Conservation (phyloP, 2,888 invertebrate species). For the Oligia latruncula region DNA sequence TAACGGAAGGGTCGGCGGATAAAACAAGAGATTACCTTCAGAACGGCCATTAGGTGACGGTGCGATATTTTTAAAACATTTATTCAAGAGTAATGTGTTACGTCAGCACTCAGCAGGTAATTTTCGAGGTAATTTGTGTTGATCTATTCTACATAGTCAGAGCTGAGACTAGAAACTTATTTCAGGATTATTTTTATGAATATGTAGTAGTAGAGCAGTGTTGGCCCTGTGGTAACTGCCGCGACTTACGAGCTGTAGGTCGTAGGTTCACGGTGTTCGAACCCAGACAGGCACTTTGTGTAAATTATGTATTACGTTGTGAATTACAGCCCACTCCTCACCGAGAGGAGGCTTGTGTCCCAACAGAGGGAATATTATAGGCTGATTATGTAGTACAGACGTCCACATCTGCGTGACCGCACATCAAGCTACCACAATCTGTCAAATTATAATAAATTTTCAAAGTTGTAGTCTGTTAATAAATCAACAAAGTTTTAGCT, state of each 20-base stretch:
- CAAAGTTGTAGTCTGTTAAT: background rate
- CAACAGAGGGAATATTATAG: too few relatives aligned
- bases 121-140: conserved; percentile 51
- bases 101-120: conserved; percentile 59
- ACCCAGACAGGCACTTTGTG: background rate
- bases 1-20: conserved; percentile 62
- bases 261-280: too few relatives aligned
- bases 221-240: too few relatives aligned
- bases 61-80: conserved; percentile 66
- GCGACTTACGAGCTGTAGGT: too few relatives aligned
- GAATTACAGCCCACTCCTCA: too few relatives aligned
- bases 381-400: too few relatives aligned
- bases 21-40: conserved; percentile 70
- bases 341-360: too few relatives aligned
- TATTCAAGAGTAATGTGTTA: conserved; percentile 61
- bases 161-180: background rate
- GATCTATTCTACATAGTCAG: conserved; percentile 27
- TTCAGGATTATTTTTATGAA: background rate
- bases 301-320: background rate
- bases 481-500: conserved; percentile 15
- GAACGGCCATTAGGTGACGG: conserved; percentile 66
- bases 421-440: too few relatives aligned
- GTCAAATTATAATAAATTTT: too few relatives aligned
- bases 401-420: too few relatives aligned
- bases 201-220: too few relatives aligned